These are phyloP conservation scores for Clinocottus analis DNA, from an alignment of 2,113 vertebrate species.

Conservation along the genomic window DNA sequence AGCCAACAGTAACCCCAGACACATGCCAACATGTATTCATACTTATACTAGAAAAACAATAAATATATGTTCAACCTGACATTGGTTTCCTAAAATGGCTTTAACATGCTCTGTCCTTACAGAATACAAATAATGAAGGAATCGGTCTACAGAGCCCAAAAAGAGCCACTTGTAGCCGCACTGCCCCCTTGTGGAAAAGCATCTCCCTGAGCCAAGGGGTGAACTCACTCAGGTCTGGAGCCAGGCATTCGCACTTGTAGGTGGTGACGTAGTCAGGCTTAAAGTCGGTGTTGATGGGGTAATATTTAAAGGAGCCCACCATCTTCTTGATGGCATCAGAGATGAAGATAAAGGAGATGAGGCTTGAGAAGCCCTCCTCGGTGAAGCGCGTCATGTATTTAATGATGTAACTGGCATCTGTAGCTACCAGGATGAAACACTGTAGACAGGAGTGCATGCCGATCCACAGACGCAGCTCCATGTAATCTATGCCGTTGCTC, in stretches of 20 bases:
- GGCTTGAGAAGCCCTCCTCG: slow-evolving; percentile 97
- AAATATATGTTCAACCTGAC: no score
- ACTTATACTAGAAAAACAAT: not conserved
- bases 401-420: slow-evolving; percentile 97
- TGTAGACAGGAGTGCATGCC: slow-evolving; percentile 95
- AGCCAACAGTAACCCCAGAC: not conserved
- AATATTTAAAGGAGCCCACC: slow-evolving; percentile 91
- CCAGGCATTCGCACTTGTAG: slow-evolving; percentile 95
- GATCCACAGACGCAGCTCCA: slow-evolving; percentile 98
- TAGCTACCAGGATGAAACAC: slow-evolving; percentile 94
- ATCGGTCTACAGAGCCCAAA: not conserved
- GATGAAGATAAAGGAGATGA: slow-evolving; percentile 99
- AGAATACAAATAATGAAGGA: not conserved
- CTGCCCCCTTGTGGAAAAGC: not conserved
- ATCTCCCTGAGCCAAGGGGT: slow-evolving; percentile 52
- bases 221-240: slow-evolving; percentile 92
- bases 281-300: slow-evolving; percentile 95
- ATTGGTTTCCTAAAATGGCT: no score
- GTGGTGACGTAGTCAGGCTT: slow-evolving; percentile 92
- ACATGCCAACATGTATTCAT: not conserved
- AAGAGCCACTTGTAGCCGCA: not conserved
- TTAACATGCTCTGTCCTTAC: not conserved
- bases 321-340: slow-evolving; percentile 98
- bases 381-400: slow-evolving; percentile 99
- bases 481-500: slow-evolving; percentile 92